A percentile compares a stretch with the other conserved stretches of the same genome.
phyloP scores from a whole-genome alignment of 2,797 vertebrate species.

The Columba guinea region DNA sequence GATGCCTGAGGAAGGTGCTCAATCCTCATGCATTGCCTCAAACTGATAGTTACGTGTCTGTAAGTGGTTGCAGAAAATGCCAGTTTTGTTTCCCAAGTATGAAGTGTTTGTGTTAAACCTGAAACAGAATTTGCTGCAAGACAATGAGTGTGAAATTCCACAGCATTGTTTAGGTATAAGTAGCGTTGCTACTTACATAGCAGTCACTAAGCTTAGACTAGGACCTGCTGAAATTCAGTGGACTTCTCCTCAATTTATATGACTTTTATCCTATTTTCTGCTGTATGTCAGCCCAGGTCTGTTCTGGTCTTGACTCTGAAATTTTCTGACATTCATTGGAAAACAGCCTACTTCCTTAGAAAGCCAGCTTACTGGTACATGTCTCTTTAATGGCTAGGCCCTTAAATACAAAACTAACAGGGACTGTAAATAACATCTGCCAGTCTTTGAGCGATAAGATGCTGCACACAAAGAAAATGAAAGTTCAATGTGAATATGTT shows the following conservation, averaged over 20 bases:
- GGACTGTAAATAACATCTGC: neutral
- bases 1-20: neutral
- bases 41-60: neutral
- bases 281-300: neutral
- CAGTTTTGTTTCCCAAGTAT: neutral
- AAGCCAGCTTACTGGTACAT: neutral
- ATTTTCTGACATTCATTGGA: neutral
- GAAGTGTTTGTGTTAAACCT: neutral
- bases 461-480: neutral
- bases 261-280: neutral
- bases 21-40: fast-evolving
- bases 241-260: neutral
- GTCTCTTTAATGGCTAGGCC: neutral
- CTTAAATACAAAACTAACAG: neutral
- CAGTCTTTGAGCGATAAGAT: neutral
- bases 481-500: neutral
- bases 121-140: neutral
- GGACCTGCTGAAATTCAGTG: neutral
- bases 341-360: neutral
- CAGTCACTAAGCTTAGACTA: neutral
- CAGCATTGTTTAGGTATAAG: neutral
- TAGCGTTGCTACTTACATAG: neutral
- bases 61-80: neutral
- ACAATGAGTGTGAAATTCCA: neutral
- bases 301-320: neutral